A percentile compares a stretch with the other conserved stretches of the same genome.
Conservation (phyloP, 1,140 invertebrate species). For the Melitaea cinxia region DNA sequence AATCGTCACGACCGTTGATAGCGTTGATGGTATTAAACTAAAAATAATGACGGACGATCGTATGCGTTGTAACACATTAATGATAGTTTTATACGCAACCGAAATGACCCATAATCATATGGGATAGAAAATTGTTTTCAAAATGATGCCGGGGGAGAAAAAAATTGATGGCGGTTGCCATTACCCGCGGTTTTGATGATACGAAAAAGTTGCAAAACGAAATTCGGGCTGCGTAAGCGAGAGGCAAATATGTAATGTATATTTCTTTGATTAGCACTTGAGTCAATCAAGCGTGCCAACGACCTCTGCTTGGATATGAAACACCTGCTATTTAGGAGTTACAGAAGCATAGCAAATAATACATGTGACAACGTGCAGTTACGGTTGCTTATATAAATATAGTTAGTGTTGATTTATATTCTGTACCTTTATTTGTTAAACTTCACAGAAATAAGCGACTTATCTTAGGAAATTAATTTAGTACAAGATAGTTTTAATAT, state of each 20-base stretch:
- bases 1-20: conserved; percentile 38
- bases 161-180: conserved; percentile 66
- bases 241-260: conserved; percentile 44
- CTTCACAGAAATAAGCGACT: too few relatives aligned
- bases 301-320: conserved; percentile 13
- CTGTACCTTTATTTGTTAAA: not conserved
- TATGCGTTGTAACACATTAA: conserved; percentile 71
- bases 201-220: conserved; percentile 61
- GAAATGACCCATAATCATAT: conserved; percentile 77
- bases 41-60: conserved; percentile 56
- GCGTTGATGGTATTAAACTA: conserved; percentile 49
- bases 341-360: conserved; percentile 31
- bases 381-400: not conserved
- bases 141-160: conserved; percentile 60
- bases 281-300: conserved; percentile 37
- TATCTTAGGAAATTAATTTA: too few relatives aligned
- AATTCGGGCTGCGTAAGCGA: conserved; percentile 46
- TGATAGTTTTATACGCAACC: conserved; percentile 70
- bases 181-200: conserved; percentile 61
- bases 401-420: not conserved
- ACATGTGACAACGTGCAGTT: conserved; percentile 7
- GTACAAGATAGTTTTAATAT: too few relatives aligned
- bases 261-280: conserved; percentile 61
- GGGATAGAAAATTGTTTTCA: conserved; percentile 77
- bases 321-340: conserved; percentile 35